phyloP scores from a whole-genome alignment of 2,113 vertebrate species.

The Callorhinus ursinus region DNA sequence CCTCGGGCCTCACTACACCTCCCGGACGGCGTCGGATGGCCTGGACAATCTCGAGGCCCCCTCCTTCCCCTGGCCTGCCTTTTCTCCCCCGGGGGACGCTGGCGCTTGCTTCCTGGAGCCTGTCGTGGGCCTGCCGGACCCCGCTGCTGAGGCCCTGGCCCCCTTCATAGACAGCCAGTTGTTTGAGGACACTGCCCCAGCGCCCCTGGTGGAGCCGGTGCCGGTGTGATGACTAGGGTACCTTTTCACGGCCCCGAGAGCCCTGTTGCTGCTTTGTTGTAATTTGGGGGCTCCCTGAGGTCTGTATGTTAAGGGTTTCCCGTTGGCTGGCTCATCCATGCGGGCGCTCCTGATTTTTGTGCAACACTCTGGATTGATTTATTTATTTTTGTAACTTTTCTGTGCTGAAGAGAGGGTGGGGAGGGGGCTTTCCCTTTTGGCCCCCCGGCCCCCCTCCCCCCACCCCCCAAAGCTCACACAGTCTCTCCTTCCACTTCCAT shows the following conservation, averaged over 20 bases:
- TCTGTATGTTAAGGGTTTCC: not conserved
- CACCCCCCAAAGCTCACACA: not conserved
- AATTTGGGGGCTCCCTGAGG: not conserved
- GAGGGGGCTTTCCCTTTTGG: conserved; percentile 77
- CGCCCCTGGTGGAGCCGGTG: conserved; percentile 93
- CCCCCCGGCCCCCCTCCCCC: conserved; percentile 74
- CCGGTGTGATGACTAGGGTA: conserved; percentile 86
- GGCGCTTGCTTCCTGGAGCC: conserved; percentile 95
- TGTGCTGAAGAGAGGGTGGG: conserved; percentile 85
- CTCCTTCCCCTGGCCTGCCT: conserved; percentile 92
- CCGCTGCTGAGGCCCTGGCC: conserved; percentile 89
- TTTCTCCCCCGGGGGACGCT: conserved; percentile 90
- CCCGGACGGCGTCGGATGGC: conserved; percentile 92
- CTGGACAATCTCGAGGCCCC: conserved; percentile 90
- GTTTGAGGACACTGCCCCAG: conserved; percentile 94
- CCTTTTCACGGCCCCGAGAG: not conserved
- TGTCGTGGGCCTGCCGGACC: conserved; percentile 94
- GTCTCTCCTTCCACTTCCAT: not conserved
- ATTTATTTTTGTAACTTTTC: conserved; percentile 90
- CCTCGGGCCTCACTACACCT: conserved; percentile 94
- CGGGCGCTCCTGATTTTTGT: conserved; percentile 88
- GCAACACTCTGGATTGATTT: conserved; percentile 93
- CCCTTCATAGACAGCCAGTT: conserved; percentile 95
- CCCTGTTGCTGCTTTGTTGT: conserved; percentile 58
- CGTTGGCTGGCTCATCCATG: conserved; percentile 83